A percentile compares a stretch with the other conserved stretches of the same genome.
Evolutionary conservation across 30 jellyfish, hydroid and myxozoan genomes (phyloP).

Genomic region (Clytia hemisphaerica): DNA sequence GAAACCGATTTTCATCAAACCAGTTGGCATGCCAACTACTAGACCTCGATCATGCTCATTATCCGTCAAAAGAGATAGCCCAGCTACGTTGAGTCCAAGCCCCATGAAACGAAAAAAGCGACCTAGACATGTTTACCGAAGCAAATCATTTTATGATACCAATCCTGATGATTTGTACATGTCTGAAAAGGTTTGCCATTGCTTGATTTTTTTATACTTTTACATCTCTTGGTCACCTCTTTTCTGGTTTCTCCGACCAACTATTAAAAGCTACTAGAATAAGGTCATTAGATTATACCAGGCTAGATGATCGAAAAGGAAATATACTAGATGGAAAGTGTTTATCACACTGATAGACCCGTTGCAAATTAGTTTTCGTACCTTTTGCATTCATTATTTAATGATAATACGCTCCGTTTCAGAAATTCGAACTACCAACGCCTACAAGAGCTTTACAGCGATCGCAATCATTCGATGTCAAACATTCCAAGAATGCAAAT

Average conservation of each 20-base stretch:
- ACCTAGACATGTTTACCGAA: not conserved
- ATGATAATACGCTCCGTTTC: not conserved
- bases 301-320: not conserved
- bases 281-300: not conserved
- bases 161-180: conserved; percentile 7
- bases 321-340: no score
- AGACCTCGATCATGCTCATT: conserved; percentile 55
- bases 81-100: conserved; percentile 80
- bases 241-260: not conserved
- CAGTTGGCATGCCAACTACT: conserved; percentile 19
- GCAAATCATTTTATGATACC: conserved; percentile 15
- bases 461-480: conserved; percentile 37
- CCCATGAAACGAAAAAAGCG: conserved; percentile 27
- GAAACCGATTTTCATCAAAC: conserved; percentile 2
- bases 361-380: not conserved
- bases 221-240: no score
- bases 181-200: not conserved
- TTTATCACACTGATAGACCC: no score
- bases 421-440: conserved; percentile 2
- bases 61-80: conserved; percentile 77
- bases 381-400: not conserved
- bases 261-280: not conserved
- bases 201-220: not conserved
- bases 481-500: conserved; percentile 29
- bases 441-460: conserved; percentile 16